Evolutionary conservation across 2,113 vertebrate genomes (phyloP).

Genomic region (Pontoporia blainvillei): DNA sequence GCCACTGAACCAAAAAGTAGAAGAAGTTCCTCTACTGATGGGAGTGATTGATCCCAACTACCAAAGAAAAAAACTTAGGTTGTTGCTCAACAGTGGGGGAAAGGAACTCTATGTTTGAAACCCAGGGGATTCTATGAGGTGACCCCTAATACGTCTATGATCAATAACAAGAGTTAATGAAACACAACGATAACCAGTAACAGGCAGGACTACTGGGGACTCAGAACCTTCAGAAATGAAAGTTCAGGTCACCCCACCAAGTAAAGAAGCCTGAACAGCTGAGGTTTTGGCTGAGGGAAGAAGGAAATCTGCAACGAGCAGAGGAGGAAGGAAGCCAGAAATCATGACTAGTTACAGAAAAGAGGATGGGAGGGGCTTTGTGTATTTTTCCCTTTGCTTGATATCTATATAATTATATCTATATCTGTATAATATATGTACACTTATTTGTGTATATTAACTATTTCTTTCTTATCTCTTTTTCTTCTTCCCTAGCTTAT

Average conservation of each 20-base stretch:
- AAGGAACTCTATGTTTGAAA: background rate
- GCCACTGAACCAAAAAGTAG: background rate
- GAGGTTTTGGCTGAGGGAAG: background rate
- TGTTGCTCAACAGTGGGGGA: background rate
- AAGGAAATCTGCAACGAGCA: background rate
- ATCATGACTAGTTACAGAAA: background rate
- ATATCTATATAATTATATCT: background rate
- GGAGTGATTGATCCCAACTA: background rate
- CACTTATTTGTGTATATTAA: background rate
- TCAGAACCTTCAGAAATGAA: background rate
- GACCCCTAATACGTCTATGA: background rate
- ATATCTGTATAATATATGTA: background rate
- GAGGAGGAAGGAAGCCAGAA: background rate
- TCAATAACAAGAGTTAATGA: background rate
- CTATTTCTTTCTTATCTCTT: background rate
- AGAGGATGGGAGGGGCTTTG: background rate
- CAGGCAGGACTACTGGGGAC: background rate
- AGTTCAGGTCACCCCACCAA: background rate
- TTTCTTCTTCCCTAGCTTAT: background rate
- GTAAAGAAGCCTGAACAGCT: background rate
- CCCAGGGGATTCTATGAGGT: background rate
- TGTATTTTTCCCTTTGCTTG: background rate
- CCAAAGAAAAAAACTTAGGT: background rate
- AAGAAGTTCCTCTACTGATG: background rate
- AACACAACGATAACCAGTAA: background rate